Base-by-base conservation (phyloP, 92 coral and sea anemone species). In the Pocillopora meandrina region DNA sequence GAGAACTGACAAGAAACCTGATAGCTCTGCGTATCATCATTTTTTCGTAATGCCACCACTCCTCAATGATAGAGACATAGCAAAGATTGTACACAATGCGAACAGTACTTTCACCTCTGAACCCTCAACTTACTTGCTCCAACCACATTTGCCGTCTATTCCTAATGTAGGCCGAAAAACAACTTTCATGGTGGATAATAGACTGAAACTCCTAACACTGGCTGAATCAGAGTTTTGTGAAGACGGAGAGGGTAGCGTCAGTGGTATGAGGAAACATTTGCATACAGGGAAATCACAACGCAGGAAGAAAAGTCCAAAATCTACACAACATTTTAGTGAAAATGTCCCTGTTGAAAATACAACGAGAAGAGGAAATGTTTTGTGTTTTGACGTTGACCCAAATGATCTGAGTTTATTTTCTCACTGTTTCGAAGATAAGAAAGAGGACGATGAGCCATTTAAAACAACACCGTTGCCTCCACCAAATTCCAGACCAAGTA, bases 131-230 rank as follows among this genome's bases (percentile, higher is more conserved):
- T 93, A 92, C 34, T 81, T 96, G 20, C 81, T 96, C 23, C 95
- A 89, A 59, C 99, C 98, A 11, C 95, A 90, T 49, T 88, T 96
- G 9, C 99, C 99, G 0, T 96, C 98, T 26, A 96, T 96, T 56
- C 99, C 99, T 36, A 96, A 83, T 75, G 95, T 91, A 5, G 91
- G 93, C 35, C 87, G 98, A 31, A 92, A 88, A 71, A 89, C 96
- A 42, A 87, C 88, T 57, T 85, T 84, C 42, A 84, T 90, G 66
- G 84, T 77, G 33, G 98, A 91, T 49, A 96, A 96, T 63, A 93
- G 98, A 17, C 59, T 94, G 12, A 90, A 80, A 59, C 86, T 96
- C 15, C 79, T 96, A 49, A 92, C 94, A 5, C 85, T 96, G 64
- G 93, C 98, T 13, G 91, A 86, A 36, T 70, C 78, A 4, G 92